These are phyloP conservation scores for Dallia pectoralis DNA, from an alignment of 2,797 vertebrate genomes.

Conservation along the genomic window DNA sequence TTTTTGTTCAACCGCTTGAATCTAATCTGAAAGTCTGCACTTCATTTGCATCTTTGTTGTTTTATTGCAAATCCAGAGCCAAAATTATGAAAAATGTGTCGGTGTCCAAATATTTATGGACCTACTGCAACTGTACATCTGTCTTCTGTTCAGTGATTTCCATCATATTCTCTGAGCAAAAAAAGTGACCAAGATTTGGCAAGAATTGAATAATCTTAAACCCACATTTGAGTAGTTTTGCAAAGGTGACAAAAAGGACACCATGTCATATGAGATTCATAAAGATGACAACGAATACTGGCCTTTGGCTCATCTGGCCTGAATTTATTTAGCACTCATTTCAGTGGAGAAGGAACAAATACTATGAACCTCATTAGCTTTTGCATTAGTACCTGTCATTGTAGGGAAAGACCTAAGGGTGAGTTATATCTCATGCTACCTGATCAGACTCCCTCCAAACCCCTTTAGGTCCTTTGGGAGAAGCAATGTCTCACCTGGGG, in stretches of 20 bases:
- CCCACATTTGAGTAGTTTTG: constrained; percentile 47
- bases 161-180: constrained; percentile 43
- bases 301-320: constrained; percentile 67
- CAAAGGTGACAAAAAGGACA: constrained; percentile 51
- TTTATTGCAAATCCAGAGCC: too few relatives aligned
- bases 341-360: constrained; percentile 73
- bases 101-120: too few relatives aligned
- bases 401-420: constrained; percentile 50
- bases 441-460: constrained; percentile 35
- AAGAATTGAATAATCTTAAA: constrained; percentile 39
- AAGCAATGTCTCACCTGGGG: constrained; percentile 41
- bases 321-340: constrained; percentile 60
- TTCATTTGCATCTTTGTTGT: too few relatives aligned
- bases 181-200: constrained; percentile 21
- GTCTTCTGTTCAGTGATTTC: constrained; percentile 28
- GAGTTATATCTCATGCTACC: constrained; percentile 67
- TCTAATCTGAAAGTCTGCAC: too few relatives aligned
- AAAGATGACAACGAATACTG: constrained; percentile 70
- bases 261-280: constrained; percentile 64
- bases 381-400: constrained; percentile 59
- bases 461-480: constrained; percentile 51
- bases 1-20: too few relatives aligned
- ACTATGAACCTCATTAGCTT: constrained; percentile 69
- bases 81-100: too few relatives aligned
- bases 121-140: too few relatives aligned